phyloP scores from a whole-genome alignment of 2,113 vertebrate genomes.

The Saguinus imperator region DNA sequence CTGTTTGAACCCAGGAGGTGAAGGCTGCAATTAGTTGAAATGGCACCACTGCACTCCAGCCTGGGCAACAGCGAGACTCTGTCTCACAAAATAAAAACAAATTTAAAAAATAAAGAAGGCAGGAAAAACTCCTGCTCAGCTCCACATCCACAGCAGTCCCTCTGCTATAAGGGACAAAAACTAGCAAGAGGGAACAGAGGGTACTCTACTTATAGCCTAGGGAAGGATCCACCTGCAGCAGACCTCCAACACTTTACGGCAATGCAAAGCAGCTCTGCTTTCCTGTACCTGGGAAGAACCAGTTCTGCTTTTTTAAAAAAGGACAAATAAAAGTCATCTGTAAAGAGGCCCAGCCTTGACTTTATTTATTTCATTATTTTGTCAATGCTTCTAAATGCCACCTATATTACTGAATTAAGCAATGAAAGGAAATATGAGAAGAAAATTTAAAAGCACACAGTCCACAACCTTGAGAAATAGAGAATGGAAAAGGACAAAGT shows the following conservation, averaged over 20 bases:
- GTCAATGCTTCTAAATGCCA: constrained; percentile 16
- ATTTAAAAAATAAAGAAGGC: too few relatives aligned
- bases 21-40: too few relatives aligned
- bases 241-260: neutral
- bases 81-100: too few relatives aligned
- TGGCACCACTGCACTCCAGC: too few relatives aligned
- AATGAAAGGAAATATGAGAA: constrained; percentile 21
- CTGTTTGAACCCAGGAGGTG: too few relatives aligned
- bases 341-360: neutral
- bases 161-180: neutral
- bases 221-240: neutral
- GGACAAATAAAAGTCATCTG: neutral
- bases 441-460: constrained; percentile 21
- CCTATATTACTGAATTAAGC: constrained; percentile 15
- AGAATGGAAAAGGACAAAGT: neutral
- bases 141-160: neutral
- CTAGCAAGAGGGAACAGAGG: neutral
- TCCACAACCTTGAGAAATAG: neutral
- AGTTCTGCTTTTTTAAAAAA: neutral
- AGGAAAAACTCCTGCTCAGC: neutral
- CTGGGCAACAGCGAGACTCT: too few relatives aligned
- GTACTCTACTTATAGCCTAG: neutral
- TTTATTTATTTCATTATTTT: constrained; percentile 47
- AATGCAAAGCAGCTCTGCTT: constrained; percentile 1
- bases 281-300: neutral